These are phyloP conservation scores for Drosophila dunni DNA, from an alignment of 1,140 invertebrate genomes.

Conservation along the genomic window DNA sequence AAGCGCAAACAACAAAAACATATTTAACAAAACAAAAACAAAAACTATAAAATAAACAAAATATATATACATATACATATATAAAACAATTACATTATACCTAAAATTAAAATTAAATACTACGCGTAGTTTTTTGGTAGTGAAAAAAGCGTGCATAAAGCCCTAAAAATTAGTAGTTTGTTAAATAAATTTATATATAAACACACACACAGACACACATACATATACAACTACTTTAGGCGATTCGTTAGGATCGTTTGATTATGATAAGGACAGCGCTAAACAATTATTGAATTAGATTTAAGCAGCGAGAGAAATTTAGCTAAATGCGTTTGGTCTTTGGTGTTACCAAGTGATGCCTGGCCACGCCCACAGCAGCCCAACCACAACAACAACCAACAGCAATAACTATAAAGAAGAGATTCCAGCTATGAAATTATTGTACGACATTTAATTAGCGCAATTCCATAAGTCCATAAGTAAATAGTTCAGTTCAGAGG, in stretches of 20 bases:
- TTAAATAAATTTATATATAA: conserved; percentile 80
- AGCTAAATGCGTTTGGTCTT: conserved; percentile 33
- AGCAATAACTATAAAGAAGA: conserved; percentile 48
- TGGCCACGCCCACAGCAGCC: conserved; percentile 41
- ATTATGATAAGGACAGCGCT: conserved; percentile 63
- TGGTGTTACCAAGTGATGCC: conserved; percentile 50
- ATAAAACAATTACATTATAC: conserved; percentile 45
- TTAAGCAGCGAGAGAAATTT: conserved; percentile 42
- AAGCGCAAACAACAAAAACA: conserved; percentile 48
- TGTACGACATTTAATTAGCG: conserved; percentile 76
- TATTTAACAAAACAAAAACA: conserved; percentile 37
- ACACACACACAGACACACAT: conserved; percentile 30
- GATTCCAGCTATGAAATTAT: conserved; percentile 79
- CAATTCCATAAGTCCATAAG: conserved; percentile 81
- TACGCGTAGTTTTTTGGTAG: conserved; percentile 79
- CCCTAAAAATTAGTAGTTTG: conserved; percentile 78
- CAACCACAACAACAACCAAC: conserved; percentile 19
- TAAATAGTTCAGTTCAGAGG: conserved; percentile 54
- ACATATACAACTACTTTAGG: conserved; percentile 34
- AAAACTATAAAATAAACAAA: conserved; percentile 61
- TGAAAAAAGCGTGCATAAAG: conserved; percentile 67
- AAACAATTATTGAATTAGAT: conserved; percentile 68
- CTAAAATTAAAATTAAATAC: conserved; percentile 54
- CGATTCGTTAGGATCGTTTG: conserved; percentile 24
- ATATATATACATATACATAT: conserved; percentile 52